Evolutionary conservation across 2,113 vertebrate genomes (phyloP).

Genomic region (Hemicordylus capensis): DNA sequence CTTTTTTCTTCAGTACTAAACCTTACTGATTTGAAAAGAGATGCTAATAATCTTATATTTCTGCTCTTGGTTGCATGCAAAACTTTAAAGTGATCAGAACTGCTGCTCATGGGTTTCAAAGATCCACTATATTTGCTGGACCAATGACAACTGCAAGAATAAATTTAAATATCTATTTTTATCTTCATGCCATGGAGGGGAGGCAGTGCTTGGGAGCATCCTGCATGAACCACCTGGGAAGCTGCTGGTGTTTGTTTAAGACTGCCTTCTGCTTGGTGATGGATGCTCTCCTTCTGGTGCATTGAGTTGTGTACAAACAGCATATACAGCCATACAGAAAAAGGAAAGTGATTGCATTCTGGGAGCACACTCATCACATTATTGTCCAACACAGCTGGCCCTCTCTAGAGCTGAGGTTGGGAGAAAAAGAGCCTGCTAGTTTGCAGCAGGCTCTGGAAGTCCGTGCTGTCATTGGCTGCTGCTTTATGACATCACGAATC

Average conservation of each 20-base stretch:
- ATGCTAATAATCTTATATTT: not conserved
- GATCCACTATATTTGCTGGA: not conserved
- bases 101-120: not conserved
- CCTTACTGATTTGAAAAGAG: not conserved
- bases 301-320: not conserved
- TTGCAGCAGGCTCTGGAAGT: not conserved
- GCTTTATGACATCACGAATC: not conserved
- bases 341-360: not conserved
- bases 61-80: constrained; percentile 18
- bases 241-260: not conserved
- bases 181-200: not conserved
- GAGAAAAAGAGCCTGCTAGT: no score
- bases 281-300: not conserved
- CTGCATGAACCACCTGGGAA: constrained; percentile 22
- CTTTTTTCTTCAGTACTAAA: not conserved
- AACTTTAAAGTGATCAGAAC: constrained; percentile 7
- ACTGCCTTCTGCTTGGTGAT: constrained; percentile 13
- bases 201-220: constrained; percentile 36
- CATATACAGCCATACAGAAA: not conserved
- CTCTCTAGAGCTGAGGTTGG: no score
- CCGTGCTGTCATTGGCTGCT: not conserved
- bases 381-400: not conserved
- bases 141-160: not conserved
- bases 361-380: not conserved
- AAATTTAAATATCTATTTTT: not conserved